These are phyloP conservation scores for Hozukius guyotensis DNA, from an alignment of 2,797 vertebrate species.

Conservation along the genomic window DNA sequence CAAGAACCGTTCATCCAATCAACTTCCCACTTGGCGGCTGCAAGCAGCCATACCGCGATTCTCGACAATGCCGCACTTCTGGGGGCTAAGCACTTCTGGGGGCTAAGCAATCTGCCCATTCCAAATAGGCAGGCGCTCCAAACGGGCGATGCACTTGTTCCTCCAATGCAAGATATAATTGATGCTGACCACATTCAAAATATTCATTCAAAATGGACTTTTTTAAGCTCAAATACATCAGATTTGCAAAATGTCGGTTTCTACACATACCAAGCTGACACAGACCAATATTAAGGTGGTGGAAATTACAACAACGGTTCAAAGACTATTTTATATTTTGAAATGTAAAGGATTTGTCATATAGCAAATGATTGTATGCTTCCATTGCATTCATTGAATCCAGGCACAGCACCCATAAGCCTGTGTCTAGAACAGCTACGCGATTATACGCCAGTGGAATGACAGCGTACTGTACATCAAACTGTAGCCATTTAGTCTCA, in stretches of 20 bases:
- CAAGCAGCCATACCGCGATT: background rate
- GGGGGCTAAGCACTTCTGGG: background rate
- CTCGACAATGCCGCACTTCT: background rate
- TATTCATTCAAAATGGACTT: conserved; percentile 2
- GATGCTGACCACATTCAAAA: background rate
- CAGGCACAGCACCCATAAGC: conserved; percentile 34
- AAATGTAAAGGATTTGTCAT: conserved; percentile 54
- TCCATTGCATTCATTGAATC: conserved; percentile 16
- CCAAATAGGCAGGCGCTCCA: too few species aligned
- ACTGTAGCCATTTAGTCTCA: conserved; percentile 62
- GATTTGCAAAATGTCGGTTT: conserved; percentile 30
- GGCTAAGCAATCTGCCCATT: background rate
- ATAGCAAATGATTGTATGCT: conserved; percentile 19
- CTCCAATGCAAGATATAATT: background rate
- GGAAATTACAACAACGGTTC: conserved; percentile 36
- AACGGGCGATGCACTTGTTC: background rate
- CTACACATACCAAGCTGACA: background rate
- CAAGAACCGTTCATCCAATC: background rate
- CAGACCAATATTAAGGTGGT: conserved; percentile 10
- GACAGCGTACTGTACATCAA: conserved; percentile 64
- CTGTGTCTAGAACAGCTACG: conserved; percentile 19
- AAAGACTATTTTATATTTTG: conserved; percentile 24
- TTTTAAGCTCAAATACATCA: background rate
- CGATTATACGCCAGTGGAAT: conserved; percentile 53
- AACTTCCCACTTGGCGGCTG: background rate